These are phyloP conservation scores for Drosophila ezoana DNA, from an alignment of 2,888 invertebrate species.

Conservation along the genomic window DNA sequence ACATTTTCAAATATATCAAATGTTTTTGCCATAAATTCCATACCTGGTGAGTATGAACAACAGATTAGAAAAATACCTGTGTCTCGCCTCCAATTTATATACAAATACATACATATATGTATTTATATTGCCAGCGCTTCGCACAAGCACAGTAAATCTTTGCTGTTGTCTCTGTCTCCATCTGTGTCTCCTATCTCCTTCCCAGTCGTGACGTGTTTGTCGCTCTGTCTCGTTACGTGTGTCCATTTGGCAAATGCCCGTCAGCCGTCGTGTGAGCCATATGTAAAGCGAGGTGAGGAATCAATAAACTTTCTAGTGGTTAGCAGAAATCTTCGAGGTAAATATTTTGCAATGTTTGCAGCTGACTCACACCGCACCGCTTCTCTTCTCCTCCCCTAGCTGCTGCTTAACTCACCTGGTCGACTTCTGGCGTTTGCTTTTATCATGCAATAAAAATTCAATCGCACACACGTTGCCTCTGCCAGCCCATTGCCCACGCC, in stretches of 20 bases:
- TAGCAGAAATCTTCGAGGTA: constrained; percentile 67
- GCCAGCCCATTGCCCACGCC: not conserved
- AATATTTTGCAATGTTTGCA: constrained; percentile 68
- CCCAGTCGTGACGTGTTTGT: constrained; percentile 16
- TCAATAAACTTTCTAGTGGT: constrained; percentile 71
- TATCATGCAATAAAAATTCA: constrained; percentile 79
- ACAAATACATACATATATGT: not conserved
- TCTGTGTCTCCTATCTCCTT: constrained; percentile 4
- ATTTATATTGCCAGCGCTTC: constrained; percentile 1
- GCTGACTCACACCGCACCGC: not conserved
- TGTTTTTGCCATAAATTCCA: constrained; percentile 15
- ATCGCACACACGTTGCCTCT: constrained; percentile 62
- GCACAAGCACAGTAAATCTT: constrained; percentile 17
- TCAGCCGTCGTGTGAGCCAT: constrained; percentile 45
- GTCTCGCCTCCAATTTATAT: not conserved
- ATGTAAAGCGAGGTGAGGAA: constrained; percentile 52
- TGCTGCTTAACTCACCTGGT: constrained; percentile 56
- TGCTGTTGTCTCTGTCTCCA: constrained; percentile 1
- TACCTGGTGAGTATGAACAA: not conserved
- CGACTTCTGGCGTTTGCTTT: constrained; percentile 53
- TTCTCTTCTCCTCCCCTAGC: not conserved
- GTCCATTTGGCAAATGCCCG: constrained; percentile 70
- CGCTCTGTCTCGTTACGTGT: constrained; percentile 51
- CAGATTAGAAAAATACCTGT: constrained; percentile 2
- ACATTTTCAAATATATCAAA: not conserved